phyloP scores from a whole-genome alignment of 2,888 invertebrate genomes.

The Cephus spinipes region DNA sequence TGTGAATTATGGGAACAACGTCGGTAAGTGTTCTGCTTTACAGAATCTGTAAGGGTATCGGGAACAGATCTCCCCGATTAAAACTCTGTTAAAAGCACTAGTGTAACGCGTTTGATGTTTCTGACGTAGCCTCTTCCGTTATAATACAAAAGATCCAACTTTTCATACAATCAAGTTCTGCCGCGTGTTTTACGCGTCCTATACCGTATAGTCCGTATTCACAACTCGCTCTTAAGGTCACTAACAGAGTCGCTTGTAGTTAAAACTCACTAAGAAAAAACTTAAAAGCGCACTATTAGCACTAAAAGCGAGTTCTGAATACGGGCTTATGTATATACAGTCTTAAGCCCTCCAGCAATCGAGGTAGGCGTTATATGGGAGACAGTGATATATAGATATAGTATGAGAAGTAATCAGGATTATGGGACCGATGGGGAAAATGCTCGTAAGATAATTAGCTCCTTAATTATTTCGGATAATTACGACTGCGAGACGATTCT shows the following conservation, averaged over 20 bases:
- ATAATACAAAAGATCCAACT: not conserved
- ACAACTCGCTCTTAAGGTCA: too few species aligned
- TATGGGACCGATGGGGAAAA: slow-evolving; percentile 7
- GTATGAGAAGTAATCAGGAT: not conserved
- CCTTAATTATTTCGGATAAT: slow-evolving; percentile 22
- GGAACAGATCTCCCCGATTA: not conserved
- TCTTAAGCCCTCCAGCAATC: not conserved
- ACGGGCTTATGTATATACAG: not conserved
- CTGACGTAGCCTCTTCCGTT: not conserved
- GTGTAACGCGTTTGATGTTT: not conserved
- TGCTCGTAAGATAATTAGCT: slow-evolving; percentile 21
- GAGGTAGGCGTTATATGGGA: not conserved
- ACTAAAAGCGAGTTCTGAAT: too few species aligned
- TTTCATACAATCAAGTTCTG: not conserved
- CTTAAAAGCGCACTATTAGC: too few species aligned
- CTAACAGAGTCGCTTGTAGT: too few species aligned
- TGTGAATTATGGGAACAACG: not conserved
- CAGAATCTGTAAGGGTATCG: not conserved
- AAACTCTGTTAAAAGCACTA: not conserved
- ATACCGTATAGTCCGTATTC: too few species aligned
- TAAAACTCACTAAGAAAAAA: too few species aligned
- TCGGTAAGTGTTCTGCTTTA: not conserved
- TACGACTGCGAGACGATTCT: slow-evolving; percentile 15
- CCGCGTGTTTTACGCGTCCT: not conserved
- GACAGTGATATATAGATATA: not conserved